Percentiles rank a stretch among this genome's conserved stretches.
Conservation (phyloP, 1,140 invertebrate genomes). For the Pomacea maculata region DNA sequence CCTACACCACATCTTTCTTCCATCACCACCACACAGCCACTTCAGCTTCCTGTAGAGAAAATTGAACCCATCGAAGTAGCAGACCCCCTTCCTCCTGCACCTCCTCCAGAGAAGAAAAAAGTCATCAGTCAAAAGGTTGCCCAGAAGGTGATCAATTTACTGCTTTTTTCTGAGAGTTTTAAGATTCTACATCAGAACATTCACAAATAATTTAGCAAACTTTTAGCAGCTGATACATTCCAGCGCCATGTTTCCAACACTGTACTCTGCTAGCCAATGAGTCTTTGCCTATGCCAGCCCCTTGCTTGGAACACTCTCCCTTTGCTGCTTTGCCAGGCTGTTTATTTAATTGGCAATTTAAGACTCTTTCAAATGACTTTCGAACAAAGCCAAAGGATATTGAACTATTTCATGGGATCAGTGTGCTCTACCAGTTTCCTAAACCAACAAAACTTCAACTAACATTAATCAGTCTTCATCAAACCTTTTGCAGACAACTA, state of each 20-base stretch:
- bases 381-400: no score
- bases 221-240: no score
- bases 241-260: no score
- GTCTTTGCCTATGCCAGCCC: no score
- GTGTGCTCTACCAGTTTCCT: no score
- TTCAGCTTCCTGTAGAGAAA: constrained; percentile 24
- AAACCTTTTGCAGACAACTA: constrained; percentile 41
- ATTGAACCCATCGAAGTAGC: constrained; percentile 31
- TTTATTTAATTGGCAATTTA: no score
- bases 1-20: neutral
- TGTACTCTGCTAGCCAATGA: no score
- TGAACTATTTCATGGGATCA: no score
- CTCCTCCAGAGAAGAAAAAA: constrained; percentile 49
- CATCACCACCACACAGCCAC: constrained; percentile 15
- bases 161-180: neutral
- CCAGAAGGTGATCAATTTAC: neutral
- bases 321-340: no score
- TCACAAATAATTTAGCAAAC: no score
- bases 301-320: no score
- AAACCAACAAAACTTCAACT: neutral
- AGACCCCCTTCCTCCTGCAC: constrained; percentile 24
- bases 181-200: neutral
- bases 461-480: neutral
- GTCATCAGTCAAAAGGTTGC: constrained; percentile 20
- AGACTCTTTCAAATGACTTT: no score